Evolutionary conservation across 1,140 invertebrate genomes (phyloP).

Genomic region (Ostrea edulis): DNA sequence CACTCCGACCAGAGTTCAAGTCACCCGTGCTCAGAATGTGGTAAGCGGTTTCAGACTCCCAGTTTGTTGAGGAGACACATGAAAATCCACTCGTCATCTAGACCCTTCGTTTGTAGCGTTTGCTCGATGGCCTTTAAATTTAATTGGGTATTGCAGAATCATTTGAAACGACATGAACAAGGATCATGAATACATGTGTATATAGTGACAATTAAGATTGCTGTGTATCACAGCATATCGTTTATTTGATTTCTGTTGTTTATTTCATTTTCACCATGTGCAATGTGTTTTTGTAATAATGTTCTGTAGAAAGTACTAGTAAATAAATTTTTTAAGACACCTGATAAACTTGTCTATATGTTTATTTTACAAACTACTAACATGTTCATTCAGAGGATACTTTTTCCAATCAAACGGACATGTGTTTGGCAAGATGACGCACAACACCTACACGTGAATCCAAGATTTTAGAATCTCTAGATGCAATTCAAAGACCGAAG

Average conservation of each 20-base stretch:
- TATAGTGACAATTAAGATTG: neutral
- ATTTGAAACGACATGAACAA: constrained; percentile 17
- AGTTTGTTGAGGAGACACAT: constrained; percentile 1
- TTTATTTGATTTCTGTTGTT: neutral
- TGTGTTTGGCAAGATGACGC: too few relatives aligned
- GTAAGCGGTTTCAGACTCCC: constrained; percentile 3
- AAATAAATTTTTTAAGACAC: neutral
- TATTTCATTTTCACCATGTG: neutral
- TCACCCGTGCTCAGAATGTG: neutral
- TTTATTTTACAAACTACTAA: too few relatives aligned
- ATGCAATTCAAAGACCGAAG: too few relatives aligned
- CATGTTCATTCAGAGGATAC: too few relatives aligned
- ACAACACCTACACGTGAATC: too few relatives aligned
- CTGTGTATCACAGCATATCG: neutral
- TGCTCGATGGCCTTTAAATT: constrained; percentile 17
- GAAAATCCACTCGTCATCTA: neutral
- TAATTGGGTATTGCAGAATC: constrained; percentile 30
- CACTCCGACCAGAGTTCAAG: constrained; percentile 7
- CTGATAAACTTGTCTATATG: too few relatives aligned
- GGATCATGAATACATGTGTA: neutral
- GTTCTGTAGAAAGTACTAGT: neutral
- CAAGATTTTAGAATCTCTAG: too few relatives aligned
- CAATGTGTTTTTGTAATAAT: neutral
- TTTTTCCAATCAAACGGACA: too few relatives aligned
- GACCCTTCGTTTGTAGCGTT: constrained; percentile 3